phyloP scores from a whole-genome alignment of 2,888 invertebrate genomes.

The Conus canariensis region DNA sequence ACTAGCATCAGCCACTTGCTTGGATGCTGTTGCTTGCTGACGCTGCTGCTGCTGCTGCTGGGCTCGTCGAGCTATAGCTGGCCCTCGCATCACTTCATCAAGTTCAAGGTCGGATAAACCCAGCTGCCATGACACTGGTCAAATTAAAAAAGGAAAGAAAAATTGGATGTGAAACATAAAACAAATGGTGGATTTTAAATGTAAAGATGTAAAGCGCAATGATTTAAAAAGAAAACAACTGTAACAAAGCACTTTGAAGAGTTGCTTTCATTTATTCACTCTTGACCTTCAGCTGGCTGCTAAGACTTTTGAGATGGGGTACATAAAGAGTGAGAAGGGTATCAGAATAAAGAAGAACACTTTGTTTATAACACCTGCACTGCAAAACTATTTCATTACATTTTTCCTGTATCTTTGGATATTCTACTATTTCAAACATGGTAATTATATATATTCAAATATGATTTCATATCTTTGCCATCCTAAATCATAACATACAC shows the following conservation, averaged over 20 bases:
- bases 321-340: too few species aligned
- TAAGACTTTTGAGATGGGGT: not conserved
- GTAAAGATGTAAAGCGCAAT: too few species aligned
- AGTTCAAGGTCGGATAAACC: conserved; percentile 78
- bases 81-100: conserved; percentile 73
- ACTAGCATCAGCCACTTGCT: conserved; percentile 52
- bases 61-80: conserved; percentile 56
- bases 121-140: conserved; percentile 77
- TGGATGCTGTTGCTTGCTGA: conserved; percentile 49
- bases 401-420: too few species aligned
- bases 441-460: too few species aligned
- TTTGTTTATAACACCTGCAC: too few species aligned
- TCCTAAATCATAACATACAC: too few species aligned
- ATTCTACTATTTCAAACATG: too few species aligned
- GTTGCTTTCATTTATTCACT: not conserved
- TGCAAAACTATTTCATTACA: too few species aligned
- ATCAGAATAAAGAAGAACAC: too few species aligned
- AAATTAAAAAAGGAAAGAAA: not conserved
- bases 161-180: too few species aligned
- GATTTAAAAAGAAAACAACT: not conserved
- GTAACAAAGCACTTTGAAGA: not conserved
- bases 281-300: not conserved
- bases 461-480: too few species aligned
- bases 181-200: too few species aligned
- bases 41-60: conserved; percentile 42